Evolutionary conservation across 2,797 vertebrate species (phyloP), one percentile per base, ranked within the genome.

Genomic region (Hypotaenidia philippensis): DNA sequence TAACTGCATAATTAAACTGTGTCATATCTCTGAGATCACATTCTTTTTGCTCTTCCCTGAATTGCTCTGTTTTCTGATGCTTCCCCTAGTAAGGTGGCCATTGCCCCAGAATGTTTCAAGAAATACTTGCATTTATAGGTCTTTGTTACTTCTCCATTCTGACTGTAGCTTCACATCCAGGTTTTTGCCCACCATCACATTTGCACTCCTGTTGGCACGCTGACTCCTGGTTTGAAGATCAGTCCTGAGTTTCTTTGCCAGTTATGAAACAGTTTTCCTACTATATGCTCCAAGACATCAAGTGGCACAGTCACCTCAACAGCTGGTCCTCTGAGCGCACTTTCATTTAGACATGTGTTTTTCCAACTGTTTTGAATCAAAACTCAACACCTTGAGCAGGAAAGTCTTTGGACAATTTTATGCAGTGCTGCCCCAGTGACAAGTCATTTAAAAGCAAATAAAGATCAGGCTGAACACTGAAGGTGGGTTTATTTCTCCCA

Each of bases 331-430:
- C 64, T 55, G 52, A 79, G n/a, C 53, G 26, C 20, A 49, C 32
- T 84, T 92, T 60, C 75, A 64, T 91, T 93, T 60, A 55, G 34
- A 69, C 53, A 19, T 56, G 47, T 93, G 91, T 87, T 95, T 95
- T 96, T 87, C 76, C 91, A 94, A 91, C 52, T 94, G 93, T 68
- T 93, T 83, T 90, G 76, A 71, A 78, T 86, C 27, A 85, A 74
- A 95, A 83, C 26, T 1, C 32, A 29, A 14, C 4, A 29, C 79
- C 71, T 94, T 91, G 81, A 61, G 20, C 57, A 81, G 57, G 83
- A 92, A 92, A 93, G 13, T 45, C 79, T 78, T 91, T 68, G 57
- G 82, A 77, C 53, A 91, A 61, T 89, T 87, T 94, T 83, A 78
- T 92, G 50, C 83, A 88, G 41, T 75, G 41, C 11, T 87, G 47